phyloP scores from a whole-genome alignment of 2,113 vertebrate genomes.

The Polypterus senegalus region DNA sequence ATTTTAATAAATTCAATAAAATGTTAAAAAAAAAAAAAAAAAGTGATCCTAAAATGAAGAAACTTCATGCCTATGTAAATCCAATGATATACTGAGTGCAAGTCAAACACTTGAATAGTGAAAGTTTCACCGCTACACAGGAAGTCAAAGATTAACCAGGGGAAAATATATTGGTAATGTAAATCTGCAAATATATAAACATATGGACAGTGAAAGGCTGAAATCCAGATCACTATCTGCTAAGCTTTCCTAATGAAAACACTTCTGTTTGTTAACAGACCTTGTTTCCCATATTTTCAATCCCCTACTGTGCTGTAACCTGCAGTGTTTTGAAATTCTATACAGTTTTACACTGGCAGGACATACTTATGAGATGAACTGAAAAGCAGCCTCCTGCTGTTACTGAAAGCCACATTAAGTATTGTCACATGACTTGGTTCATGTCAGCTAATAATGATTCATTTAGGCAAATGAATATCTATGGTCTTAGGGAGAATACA shows the following conservation, averaged over 20 bases:
- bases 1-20: too few relatives aligned
- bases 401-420: slow-evolving; percentile 28
- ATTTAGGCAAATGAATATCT: slow-evolving; percentile 54
- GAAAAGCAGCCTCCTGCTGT: slow-evolving; percentile 4
- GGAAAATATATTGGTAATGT: too few relatives aligned
- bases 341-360: slow-evolving; percentile 11
- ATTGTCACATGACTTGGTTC: slow-evolving; percentile 34
- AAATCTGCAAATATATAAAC: too few relatives aligned
- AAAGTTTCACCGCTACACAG: too few relatives aligned
- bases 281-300: not conserved
- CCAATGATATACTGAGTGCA: too few relatives aligned
- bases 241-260: slow-evolving; percentile 1
- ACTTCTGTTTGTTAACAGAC: slow-evolving; percentile 5
- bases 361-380: slow-evolving; percentile 10
- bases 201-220: not conserved
- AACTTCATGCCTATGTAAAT: too few relatives aligned
- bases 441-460: slow-evolving; percentile 54
- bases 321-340: slow-evolving; percentile 4
- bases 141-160: too few relatives aligned
- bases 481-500: slow-evolving; percentile 33
- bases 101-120: too few relatives aligned
- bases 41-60: too few relatives aligned
- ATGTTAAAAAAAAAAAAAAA: too few relatives aligned
- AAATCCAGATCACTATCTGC: not conserved
- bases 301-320: slow-evolving; percentile 2